These are phyloP conservation scores for Chouioia cunea DNA, from an alignment of 2,888 invertebrate genomes.

Conservation along the genomic window DNA sequence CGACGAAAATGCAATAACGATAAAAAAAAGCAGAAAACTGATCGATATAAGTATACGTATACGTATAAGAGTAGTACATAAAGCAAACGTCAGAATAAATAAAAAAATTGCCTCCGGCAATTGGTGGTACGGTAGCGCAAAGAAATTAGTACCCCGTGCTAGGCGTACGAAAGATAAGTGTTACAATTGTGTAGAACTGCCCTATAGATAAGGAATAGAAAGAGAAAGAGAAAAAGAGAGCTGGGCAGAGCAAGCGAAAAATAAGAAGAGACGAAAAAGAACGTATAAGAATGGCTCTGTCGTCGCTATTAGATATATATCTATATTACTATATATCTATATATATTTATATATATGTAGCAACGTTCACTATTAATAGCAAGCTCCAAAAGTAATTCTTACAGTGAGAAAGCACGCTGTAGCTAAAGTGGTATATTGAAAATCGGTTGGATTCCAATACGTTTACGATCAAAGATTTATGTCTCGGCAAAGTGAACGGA, in stretches of 20 bases:
- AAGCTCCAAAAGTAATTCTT: conserved; percentile 58
- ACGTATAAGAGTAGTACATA: not conserved
- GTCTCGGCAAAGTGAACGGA: not conserved
- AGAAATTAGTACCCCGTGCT: not conserved
- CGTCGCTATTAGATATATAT: conserved; percentile 49
- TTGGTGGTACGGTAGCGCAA: too few species aligned
- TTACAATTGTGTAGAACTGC: not conserved
- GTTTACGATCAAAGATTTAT: too few species aligned
- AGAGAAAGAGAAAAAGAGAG: conserved; percentile 2
- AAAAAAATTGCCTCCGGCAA: not conserved
- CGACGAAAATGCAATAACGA: not conserved
- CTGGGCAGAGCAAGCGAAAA: not conserved
- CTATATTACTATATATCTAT: too few species aligned
- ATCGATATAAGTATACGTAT: not conserved
- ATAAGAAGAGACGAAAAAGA: conserved; percentile 10
- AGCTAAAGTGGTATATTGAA: conserved; percentile 64
- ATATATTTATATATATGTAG: too few species aligned
- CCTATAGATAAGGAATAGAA: not conserved
- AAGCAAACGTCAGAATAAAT: not conserved
- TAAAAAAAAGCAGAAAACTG: not conserved
- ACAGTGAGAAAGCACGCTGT: conserved; percentile 56
- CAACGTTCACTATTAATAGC: conserved; percentile 62
- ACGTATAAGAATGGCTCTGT: conserved; percentile 27
- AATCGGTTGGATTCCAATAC: conserved; percentile 33
- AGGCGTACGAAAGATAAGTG: conserved; percentile 1